Conservation (phyloP, 2,888 invertebrate species). For the Lochmaea capreae region DNA sequence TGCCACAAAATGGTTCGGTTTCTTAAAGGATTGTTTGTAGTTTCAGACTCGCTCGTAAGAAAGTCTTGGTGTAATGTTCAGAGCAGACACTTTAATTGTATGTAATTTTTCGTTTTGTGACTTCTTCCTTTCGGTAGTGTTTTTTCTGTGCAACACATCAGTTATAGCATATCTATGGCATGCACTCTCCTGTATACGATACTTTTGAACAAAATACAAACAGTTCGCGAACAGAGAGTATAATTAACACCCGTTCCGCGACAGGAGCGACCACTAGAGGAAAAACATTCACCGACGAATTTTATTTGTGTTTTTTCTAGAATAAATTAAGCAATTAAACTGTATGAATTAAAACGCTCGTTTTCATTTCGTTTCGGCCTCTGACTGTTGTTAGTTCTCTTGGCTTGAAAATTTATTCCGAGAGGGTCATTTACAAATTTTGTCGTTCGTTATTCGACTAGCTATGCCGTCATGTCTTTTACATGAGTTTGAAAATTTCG, state of each 20-base stretch:
- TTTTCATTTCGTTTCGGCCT: slow-evolving; percentile 13
- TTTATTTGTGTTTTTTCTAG: slow-evolving; percentile 24
- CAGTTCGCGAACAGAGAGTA: neutral
- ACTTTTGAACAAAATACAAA: slow-evolving; percentile 5
- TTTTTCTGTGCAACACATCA: too few species aligned
- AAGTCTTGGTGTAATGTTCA: too few species aligned
- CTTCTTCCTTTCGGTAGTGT: too few species aligned
- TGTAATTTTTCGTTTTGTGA: too few species aligned
- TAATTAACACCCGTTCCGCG: neutral
- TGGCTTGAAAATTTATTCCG: slow-evolving; percentile 22
- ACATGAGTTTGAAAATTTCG: too few species aligned
- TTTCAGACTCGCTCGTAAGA: too few species aligned
- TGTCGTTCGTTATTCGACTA: slow-evolving; percentile 4
- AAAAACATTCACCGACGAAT: slow-evolving; percentile 13
- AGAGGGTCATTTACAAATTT: slow-evolving; percentile 16
- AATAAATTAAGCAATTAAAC: slow-evolving; percentile 32
- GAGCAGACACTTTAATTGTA: too few species aligned
- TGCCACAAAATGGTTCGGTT: too few species aligned
- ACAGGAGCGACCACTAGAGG: neutral
- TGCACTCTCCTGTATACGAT: too few species aligned
- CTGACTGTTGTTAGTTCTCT: neutral
- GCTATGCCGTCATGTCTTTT: too few species aligned
- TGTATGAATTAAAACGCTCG: slow-evolving; percentile 27
- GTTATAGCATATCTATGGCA: too few species aligned
- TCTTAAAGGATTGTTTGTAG: too few species aligned